phyloP scores from a whole-genome alignment of 2,888 invertebrate genomes.

The Platycheirus rosarum region DNA sequence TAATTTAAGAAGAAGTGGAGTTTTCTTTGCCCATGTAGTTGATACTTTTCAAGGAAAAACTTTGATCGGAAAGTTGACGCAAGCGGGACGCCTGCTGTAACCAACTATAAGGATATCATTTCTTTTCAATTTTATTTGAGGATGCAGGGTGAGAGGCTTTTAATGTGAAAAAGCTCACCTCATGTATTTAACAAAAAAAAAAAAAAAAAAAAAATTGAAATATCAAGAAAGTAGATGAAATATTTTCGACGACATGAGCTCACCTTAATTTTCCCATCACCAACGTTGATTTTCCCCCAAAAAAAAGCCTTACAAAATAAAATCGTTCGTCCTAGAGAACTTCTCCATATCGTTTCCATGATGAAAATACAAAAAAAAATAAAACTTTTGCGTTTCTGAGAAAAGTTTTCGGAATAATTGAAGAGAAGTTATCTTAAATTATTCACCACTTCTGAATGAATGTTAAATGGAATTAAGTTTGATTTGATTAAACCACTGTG shows the following conservation, averaged over 20 bases:
- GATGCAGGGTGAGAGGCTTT: slow-evolving; percentile 1
- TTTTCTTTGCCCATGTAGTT: slow-evolving; percentile 43
- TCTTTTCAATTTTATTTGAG: slow-evolving; percentile 45
- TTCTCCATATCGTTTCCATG: slow-evolving; percentile 13
- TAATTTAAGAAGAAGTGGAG: slow-evolving; percentile 64
- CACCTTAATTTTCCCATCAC: slow-evolving; percentile 36
- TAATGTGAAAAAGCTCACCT: slow-evolving; percentile 18
- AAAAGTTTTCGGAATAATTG: slow-evolving; percentile 66
- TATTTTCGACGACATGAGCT: slow-evolving; percentile 60
- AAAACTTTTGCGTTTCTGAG: slow-evolving; percentile 51
- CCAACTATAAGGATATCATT: slow-evolving; percentile 20
- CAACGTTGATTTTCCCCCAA: slow-evolving; percentile 23
- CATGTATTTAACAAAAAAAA: too few relatives aligned
- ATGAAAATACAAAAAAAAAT: slow-evolving; percentile 12
- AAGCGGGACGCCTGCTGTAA: slow-evolving; percentile 1
- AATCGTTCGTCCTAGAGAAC: not conserved
- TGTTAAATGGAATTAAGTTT: slow-evolving; percentile 53
- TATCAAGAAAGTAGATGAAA: slow-evolving; percentile 34
- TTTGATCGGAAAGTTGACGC: slow-evolving; percentile 59
- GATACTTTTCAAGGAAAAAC: slow-evolving; percentile 56
- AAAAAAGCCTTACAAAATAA: slow-evolving; percentile 12
- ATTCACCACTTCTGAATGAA: slow-evolving; percentile 60
- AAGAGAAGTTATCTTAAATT: slow-evolving; percentile 61
- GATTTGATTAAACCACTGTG: slow-evolving; percentile 56
- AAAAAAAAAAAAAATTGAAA: not conserved